These are phyloP conservation scores for Rhinichthys osculus DNA, from an alignment of 2,797 vertebrate genomes.

Conservation along the genomic window DNA sequence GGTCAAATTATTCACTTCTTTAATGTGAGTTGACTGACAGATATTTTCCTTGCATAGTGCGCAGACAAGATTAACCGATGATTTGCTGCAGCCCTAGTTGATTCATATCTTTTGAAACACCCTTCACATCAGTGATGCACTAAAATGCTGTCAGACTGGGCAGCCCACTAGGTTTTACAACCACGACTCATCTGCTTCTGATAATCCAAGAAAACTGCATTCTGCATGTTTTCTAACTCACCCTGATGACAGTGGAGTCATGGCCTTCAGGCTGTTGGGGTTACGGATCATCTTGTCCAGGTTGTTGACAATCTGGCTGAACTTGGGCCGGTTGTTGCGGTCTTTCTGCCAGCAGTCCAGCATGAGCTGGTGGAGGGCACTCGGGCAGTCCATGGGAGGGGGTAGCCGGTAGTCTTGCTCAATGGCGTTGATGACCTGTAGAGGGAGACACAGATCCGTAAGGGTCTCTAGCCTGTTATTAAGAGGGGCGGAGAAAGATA, in stretches of 20 bases:
- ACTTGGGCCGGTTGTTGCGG: slow-evolving; percentile 96
- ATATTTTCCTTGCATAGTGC: neutral
- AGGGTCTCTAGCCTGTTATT: slow-evolving; percentile 59
- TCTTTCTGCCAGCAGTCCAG: slow-evolving; percentile 99
- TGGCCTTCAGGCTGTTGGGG: slow-evolving; percentile 96
- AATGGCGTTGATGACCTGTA: slow-evolving; percentile 96
- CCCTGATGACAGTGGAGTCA: slow-evolving; percentile 96
- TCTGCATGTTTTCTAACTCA: slow-evolving; percentile 66
- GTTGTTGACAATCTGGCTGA: slow-evolving; percentile 97
- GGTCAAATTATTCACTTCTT: neutral
- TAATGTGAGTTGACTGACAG: neutral
- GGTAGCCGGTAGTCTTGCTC: slow-evolving; percentile 97
- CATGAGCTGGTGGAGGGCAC: slow-evolving; percentile 97
- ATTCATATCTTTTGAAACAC: neutral
- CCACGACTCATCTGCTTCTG: neutral
- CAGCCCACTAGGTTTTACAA: neutral
- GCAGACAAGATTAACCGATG: neutral
- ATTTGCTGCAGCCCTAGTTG: neutral
- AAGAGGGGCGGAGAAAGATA: slow-evolving; percentile 15
- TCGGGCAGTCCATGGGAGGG: slow-evolving; percentile 97
- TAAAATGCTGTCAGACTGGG: neutral
- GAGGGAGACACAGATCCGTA: slow-evolving; percentile 68
- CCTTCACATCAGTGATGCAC: neutral
- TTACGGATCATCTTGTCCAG: slow-evolving; percentile 99
- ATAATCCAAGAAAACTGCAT: slow-evolving; percentile 7